phyloP scores from a whole-genome alignment of 1,140 invertebrate species.

The Lanistes nyassanus region DNA sequence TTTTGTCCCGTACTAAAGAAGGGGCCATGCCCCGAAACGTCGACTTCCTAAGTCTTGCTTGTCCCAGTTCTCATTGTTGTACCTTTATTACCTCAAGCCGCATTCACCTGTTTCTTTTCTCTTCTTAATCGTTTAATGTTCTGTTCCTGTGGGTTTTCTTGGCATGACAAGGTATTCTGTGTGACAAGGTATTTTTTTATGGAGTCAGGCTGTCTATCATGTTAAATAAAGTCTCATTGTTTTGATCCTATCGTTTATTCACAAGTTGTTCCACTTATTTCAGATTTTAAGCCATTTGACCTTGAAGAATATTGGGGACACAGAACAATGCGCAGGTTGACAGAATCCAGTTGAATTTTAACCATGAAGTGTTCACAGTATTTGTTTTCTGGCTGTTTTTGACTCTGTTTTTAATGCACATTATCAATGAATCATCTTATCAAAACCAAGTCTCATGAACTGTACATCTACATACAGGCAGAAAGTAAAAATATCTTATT shows the following conservation, averaged over 20 bases:
- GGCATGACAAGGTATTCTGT: too few species aligned
- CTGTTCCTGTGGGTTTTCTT: too few species aligned
- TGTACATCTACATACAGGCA: background rate
- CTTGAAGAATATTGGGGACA: conserved; percentile 45
- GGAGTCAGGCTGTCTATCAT: too few species aligned
- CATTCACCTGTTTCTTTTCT: too few species aligned
- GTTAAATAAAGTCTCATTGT: too few species aligned
- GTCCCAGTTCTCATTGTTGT: too few species aligned
- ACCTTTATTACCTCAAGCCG: too few species aligned
- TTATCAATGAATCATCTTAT: conserved; percentile 6
- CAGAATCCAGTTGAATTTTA: conserved; percentile 24
- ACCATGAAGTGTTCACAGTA: conserved; percentile 9
- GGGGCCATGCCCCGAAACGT: too few species aligned
- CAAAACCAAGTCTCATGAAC: background rate
- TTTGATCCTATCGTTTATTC: background rate
- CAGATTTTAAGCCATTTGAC: conserved; percentile 52
- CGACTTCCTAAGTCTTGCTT: too few species aligned
- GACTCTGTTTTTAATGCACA: background rate
- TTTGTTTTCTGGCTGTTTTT: background rate
- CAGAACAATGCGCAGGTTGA: conserved; percentile 28
- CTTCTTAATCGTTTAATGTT: too few species aligned
- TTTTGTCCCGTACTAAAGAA: too few species aligned
- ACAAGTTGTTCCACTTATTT: conserved; percentile 16
- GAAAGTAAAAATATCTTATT: conserved; percentile 1
- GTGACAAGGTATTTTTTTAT: too few species aligned